phyloP scores from a whole-genome alignment of 2,113 vertebrate species.

The Laterallus jamaicensis region DNA sequence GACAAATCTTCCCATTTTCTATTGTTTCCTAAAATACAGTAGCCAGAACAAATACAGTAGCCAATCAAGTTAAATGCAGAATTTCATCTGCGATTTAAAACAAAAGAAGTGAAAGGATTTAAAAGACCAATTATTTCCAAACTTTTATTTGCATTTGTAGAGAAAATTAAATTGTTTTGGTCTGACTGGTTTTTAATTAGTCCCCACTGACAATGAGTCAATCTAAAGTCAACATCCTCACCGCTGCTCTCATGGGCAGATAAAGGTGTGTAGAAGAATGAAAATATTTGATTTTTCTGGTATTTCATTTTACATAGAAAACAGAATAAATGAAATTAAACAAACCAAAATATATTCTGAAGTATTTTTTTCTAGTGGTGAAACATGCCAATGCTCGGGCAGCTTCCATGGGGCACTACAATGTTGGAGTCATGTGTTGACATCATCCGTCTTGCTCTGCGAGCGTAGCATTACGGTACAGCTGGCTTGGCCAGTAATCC shows the following conservation, averaged over 20 bases:
- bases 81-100: neutral
- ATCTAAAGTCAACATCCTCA: neutral
- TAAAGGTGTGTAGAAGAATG: neutral
- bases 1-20: neutral
- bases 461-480: neutral
- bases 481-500: neutral
- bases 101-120: neutral
- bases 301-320: neutral
- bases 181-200: neutral
- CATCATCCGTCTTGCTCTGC: neutral
- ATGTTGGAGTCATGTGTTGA: neutral
- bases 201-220: neutral
- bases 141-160: neutral
- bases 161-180: neutral
- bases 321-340: neutral
- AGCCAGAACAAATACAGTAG: neutral
- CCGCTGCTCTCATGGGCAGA: rapidly evolving
- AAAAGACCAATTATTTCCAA: neutral
- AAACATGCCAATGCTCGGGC: rapidly evolving
- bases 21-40: neutral
- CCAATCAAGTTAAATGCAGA: neutral
- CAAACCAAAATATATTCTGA: neutral
- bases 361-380: rapidly evolving
- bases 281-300: neutral
- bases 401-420: neutral